A percentile compares a stretch with the other conserved stretches of the same genome.
phyloP scores from a whole-genome alignment of 2,888 invertebrate species.

The Trichacis sp. region DNA sequence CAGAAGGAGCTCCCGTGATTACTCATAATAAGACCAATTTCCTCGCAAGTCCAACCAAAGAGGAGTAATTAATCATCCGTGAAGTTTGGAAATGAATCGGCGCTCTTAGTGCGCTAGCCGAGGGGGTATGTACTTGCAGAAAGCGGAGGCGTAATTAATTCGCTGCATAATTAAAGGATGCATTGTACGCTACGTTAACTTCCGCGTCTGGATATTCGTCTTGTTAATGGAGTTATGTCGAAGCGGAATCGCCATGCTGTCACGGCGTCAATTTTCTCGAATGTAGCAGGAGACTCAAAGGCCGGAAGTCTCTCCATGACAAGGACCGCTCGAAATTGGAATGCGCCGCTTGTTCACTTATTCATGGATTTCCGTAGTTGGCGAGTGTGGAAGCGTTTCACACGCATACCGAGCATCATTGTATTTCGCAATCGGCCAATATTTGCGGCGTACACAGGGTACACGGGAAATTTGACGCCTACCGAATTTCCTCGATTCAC shows the following conservation, averaged over 20 bases:
- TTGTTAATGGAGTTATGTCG: constrained; percentile 10
- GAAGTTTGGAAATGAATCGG: not conserved
- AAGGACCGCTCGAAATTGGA: constrained; percentile 32
- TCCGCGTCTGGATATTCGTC: constrained; percentile 7
- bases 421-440: constrained; percentile 63
- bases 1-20: too few relatives aligned
- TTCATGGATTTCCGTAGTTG: constrained; percentile 39
- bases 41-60: not conserved
- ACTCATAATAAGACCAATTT: not conserved
- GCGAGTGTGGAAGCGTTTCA: constrained; percentile 23
- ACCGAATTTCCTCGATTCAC: not conserved
- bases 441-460: constrained; percentile 51
- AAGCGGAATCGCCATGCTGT: constrained; percentile 9
- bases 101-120: not conserved
- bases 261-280: constrained; percentile 4
- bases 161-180: constrained; percentile 6
- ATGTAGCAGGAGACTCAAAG: constrained; percentile 27
- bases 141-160: constrained; percentile 4
- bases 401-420: constrained; percentile 48
- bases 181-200: constrained; percentile 7
- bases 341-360: constrained; percentile 37
- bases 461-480: not conserved
- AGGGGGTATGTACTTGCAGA: constrained; percentile 2
- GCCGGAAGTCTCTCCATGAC: constrained; percentile 23
- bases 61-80: not conserved